These are phyloP conservation scores for Nemapogon koenigi DNA, from an alignment of 2,888 invertebrate genomes.

Conservation along the genomic window DNA sequence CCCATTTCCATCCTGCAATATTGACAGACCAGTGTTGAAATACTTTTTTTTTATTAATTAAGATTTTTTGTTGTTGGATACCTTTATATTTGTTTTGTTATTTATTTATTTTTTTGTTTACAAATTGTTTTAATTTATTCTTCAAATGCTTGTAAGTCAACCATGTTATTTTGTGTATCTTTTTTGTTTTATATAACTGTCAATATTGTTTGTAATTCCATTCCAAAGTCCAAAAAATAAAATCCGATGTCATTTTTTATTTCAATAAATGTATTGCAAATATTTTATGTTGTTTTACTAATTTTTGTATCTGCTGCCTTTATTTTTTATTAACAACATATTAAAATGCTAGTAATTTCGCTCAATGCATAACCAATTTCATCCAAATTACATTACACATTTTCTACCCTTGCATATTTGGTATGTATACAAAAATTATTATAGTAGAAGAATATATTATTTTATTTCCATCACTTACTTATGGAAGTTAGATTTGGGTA, in stretches of 20 bases:
- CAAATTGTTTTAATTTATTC: slow-evolving; percentile 55
- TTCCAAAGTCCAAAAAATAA: slow-evolving; percentile 42
- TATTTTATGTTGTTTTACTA: slow-evolving; percentile 31
- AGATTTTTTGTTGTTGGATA: slow-evolving; percentile 55
- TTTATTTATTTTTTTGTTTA: slow-evolving; percentile 42
- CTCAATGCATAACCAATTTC: no score
- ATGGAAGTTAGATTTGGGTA: no score
- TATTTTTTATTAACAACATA: no score
- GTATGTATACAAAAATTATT: not conserved
- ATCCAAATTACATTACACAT: no score
- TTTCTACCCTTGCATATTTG: no score
- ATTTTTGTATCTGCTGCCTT: not conserved
- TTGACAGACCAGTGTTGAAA: slow-evolving; percentile 66
- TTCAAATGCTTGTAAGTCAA: slow-evolving; percentile 38
- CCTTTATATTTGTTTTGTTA: slow-evolving; percentile 50
- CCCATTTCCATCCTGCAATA: slow-evolving; percentile 40
- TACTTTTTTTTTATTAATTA: slow-evolving; percentile 44
- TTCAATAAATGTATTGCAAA: slow-evolving; percentile 60
- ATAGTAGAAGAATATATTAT: not conserved
- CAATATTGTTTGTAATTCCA: slow-evolving; percentile 54
- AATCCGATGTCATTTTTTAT: slow-evolving; percentile 59
- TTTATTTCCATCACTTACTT: not conserved
- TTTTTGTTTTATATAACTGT: slow-evolving; percentile 52
- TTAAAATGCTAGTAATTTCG: no score
- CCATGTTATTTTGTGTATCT: slow-evolving; percentile 26